Base-by-base conservation (phyloP, 2,797 vertebrate genomes). In the Toxotes lorentzi region DNA sequence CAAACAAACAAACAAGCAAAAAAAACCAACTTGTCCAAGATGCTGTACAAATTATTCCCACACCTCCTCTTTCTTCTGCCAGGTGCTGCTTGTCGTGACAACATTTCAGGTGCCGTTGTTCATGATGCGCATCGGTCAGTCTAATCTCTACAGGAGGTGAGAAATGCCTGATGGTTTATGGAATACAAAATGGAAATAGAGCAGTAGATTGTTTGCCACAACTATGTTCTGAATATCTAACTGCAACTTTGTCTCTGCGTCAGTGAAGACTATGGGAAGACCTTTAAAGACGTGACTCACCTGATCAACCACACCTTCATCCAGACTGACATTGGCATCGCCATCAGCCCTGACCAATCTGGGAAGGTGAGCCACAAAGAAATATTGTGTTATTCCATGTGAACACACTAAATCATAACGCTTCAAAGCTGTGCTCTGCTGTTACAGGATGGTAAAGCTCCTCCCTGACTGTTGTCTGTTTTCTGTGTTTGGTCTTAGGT, bases 261-360 rank as follows among this genome's bases (percentile, higher is more conserved):
- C 89, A 99, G 98, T 86, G 96, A 98, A 92, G 96, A 99, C 93
- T 97, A 98, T n/a, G 98, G 98, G 79, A 99, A 98, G 89, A 96
- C 95, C 1, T 99, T 98, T 85, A 76, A 93, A 75, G 98, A 99
- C 23, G 95, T 99, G 82, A 97, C 96, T 57, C 72, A 93, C 34
- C 95, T 97, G 82, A 98, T 99, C 92, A 97, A 97, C 88, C 96
- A 97, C 91, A 98, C 97, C 59, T 98, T 97, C 88, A 97, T 99
- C 92, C 96, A 96, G 61, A 96, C 96, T 0, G 97, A 97, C 84
- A 98, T 98, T 70, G 98, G 97, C 82, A 97, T 99, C 78, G 96
- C 96, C 58, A 95, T 98, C 75, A 96, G 97, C 73, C 97, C 97
- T 0, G 97, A 97, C 63, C 96, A 97, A 81, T 97, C 97, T 4